Evolutionary conservation across 2,888 invertebrate species (phyloP), one percentile per base, ranked within the genome.

Genomic region (Steinernema carpocapsae): DNA sequence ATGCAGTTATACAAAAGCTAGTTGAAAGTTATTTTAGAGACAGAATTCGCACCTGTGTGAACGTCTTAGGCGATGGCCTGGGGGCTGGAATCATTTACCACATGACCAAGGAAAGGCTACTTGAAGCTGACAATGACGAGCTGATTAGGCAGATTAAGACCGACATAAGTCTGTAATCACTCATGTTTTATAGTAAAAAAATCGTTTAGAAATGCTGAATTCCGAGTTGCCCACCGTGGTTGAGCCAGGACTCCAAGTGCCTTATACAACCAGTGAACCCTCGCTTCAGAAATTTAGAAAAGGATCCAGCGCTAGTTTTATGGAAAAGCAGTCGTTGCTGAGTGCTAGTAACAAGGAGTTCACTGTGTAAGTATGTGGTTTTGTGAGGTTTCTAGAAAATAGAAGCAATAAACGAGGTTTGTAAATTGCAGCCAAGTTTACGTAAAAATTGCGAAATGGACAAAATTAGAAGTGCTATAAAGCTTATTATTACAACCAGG

Each of bases 61-160:
- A 86, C 70, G 86, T 86, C 45, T 76, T 87, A 56, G 86, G 86
- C 46, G 86, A 86, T 75, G 82, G 85, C 17, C 87, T 86, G 52
- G 86, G 86, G 1, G 86, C 86, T n/a, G 86, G 86, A 45, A 86
- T 86, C 48, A 87, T 86, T 73, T 82, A 85, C 64, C 86, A 86
- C 75, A 74, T 86, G 74, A 84, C 84, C 2, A 83, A 82, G 71
- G 76, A 79, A 42, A 73, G 76, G 46, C 77, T 86, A 29, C 73
- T 82, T 7, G 85, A 86, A 76, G 85, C 85, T 0, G 86, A 86
- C 72, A 82, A 84, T 32, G 84, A 85, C 76, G 86, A 86, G 37
- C 77, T 86, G 4, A 84, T 86, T 51, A 76, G 83, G 43, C 86
- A 86, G 74, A 81, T 85, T 59, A 77, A 83, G 52, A 80, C 79